Evolutionary conservation across 2,113 vertebrate species (phyloP).

Genomic region (Epinephelus lanceolatus): DNA sequence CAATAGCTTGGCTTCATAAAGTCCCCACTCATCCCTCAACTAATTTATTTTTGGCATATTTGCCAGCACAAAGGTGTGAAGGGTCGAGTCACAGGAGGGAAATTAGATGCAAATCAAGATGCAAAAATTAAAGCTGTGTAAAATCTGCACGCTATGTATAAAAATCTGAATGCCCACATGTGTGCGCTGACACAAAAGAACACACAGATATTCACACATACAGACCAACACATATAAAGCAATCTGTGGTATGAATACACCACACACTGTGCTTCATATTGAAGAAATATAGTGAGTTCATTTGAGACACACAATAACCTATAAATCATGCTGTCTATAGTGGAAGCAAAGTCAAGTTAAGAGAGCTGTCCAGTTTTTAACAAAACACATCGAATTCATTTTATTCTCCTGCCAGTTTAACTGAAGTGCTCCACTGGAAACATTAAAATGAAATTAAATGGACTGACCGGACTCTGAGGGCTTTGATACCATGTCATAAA

Average conservation of each 20-base stretch:
- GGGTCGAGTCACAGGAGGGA: background rate
- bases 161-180: background rate
- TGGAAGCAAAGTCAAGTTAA: background rate
- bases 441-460: slow-evolving; percentile 10
- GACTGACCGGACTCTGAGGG: background rate
- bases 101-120: slow-evolving; percentile 41
- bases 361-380: background rate
- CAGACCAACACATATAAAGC: background rate
- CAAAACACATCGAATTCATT: slow-evolving; percentile 20
- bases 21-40: slow-evolving; percentile 11
- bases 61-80: background rate
- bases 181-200: background rate
- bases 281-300: slow-evolving; percentile 11
- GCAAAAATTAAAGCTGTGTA: slow-evolving; percentile 31
- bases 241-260: background rate
- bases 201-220: slow-evolving; percentile 9
- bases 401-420: background rate
- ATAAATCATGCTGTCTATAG: slow-evolving; percentile 1
- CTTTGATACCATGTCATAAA: slow-evolving; percentile 16
- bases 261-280: background rate
- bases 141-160: background rate
- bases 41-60: slow-evolving; percentile 28
- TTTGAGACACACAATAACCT: background rate
- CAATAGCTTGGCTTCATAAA: slow-evolving; percentile 12
- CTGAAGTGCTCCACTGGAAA: slow-evolving; percentile 18